Evolutionary conservation across 2,888 invertebrate species (phyloP).

Genomic region (Archips xylosteana): DNA sequence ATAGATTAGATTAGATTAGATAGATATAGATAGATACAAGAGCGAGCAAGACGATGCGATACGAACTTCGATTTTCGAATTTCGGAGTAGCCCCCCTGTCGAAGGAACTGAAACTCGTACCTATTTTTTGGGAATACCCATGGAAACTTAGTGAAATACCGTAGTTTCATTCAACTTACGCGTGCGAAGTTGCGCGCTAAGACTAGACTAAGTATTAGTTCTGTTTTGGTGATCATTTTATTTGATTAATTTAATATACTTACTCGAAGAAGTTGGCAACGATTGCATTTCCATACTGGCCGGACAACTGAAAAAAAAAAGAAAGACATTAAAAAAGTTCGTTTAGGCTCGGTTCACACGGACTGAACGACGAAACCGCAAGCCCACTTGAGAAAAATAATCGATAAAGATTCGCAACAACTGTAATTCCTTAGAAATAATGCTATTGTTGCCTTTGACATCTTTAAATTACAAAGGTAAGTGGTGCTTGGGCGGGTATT

Average conservation of each 20-base stretch:
- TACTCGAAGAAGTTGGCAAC: conserved; percentile 67
- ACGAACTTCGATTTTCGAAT: too few species aligned
- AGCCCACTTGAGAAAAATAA: conserved; percentile 66
- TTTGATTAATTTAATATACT: conserved; percentile 48
- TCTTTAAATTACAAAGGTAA: conserved; percentile 75
- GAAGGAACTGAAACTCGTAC: too few species aligned
- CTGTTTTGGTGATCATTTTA: too few species aligned
- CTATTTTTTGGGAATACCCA: too few species aligned
- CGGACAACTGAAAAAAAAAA: conserved; percentile 19
- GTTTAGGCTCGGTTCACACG: conserved; percentile 54
- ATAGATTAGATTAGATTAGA: too few species aligned
- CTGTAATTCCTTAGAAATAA: conserved; percentile 75
- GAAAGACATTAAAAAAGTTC: conserved; percentile 48
- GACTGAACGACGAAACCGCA: conserved; percentile 42
- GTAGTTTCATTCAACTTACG: too few species aligned
- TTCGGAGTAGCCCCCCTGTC: too few species aligned
- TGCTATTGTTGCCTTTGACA: conserved; percentile 72
- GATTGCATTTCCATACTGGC: conserved; percentile 63
- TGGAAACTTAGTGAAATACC: too few species aligned
- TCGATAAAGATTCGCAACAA: conserved; percentile 72
- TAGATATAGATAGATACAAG: too few species aligned
- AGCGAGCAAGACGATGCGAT: too few species aligned
- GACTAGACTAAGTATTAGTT: too few species aligned
- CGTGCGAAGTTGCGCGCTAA: too few species aligned
- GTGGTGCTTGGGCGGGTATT: conserved; percentile 72